These are phyloP conservation scores for Himalopsyche japonica DNA, from an alignment of 2,888 invertebrate species.

Conservation along the genomic window DNA sequence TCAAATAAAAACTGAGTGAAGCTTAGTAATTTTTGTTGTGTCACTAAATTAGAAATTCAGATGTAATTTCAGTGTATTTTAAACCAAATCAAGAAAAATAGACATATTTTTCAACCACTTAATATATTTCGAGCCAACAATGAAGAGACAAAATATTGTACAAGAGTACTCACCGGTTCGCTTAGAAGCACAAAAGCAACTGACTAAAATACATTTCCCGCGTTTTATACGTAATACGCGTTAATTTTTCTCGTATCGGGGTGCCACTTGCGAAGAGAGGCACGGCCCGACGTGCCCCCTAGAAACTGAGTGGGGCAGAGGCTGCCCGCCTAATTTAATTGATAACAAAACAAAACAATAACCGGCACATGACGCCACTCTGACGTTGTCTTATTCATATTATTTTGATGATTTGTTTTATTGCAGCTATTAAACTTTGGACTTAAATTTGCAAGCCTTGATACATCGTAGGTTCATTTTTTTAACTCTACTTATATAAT, in stretches of 20 bases:
- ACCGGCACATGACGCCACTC: neutral
- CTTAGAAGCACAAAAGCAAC: slow-evolving; percentile 14
- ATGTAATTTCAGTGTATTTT: no score
- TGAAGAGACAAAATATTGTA: neutral
- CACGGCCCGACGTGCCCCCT: slow-evolving; percentile 40
- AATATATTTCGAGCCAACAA: neutral
- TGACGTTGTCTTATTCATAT: neutral
- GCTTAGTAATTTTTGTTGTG: no score
- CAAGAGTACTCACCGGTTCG: slow-evolving; percentile 6
- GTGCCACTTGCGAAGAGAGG: slow-evolving; percentile 37
- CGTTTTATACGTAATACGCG: slow-evolving; percentile 5
- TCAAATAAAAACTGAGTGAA: no score
- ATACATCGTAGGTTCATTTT: no score
- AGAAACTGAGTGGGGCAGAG: slow-evolving; percentile 4
- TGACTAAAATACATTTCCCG: slow-evolving; percentile 9
- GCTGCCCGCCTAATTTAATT: slow-evolving; percentile 19
- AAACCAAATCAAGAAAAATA: no score
- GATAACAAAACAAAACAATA: slow-evolving; percentile 30
- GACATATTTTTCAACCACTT: neutral
- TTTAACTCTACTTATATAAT: no score
- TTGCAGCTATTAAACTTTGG: neutral
- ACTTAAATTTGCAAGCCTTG: neutral
- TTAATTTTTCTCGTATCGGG: neutral
- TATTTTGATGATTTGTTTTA: neutral
- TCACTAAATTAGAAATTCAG: no score